Base-by-base conservation (phyloP, 2,888 invertebrate genomes). In the Zaprionus obscuricornis region DNA sequence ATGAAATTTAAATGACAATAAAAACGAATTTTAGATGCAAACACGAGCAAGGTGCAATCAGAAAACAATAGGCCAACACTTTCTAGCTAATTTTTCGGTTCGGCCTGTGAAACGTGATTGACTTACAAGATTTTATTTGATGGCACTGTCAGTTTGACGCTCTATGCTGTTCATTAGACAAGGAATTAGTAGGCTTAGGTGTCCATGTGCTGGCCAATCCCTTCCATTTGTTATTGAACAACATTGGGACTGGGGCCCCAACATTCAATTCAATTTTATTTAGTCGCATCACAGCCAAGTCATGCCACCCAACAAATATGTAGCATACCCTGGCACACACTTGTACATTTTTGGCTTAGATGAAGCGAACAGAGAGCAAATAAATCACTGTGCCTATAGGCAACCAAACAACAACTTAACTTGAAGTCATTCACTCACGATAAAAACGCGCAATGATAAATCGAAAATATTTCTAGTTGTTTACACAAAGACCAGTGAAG, bases 381-480 rank as follows among this genome's bases (percentile, higher is more conserved):
- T 76, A 79, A 83, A 78, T 79, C 84, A 70, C 52, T 43, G 50
- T 46, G 65, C 65, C 66, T n/a, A 58, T 60, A 50, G 70, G 54
- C 68, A 71, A 63, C 55, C 16, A 58, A 65, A 45, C 42, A 70
- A 50, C 69, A 66, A 50, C 63, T 73, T 74, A 81, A 77, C n/a
- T 73, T 65, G 70, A 58, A 51, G 52, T 18, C 55, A 43, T 34
- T 63, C 43, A 39, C 46, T 54, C 60, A 56, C 51, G 57, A 54
- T 60, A 58, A 58, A 65, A 76, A 33, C 70, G 64, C 69, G 70
- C 70, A 76, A 77, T 84, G 78, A 79, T 84, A 79, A 79, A 78
- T 78, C 81, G 84, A 84, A 84, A 81, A 78, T 76, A 67, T 63
- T 76, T 63, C 59, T 51, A 66, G 62, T 73, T 79, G 74, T 81